These are phyloP conservation scores for Myrmecobius fasciatus DNA, from an alignment of 2,113 vertebrate genomes.

Conservation along the genomic window DNA sequence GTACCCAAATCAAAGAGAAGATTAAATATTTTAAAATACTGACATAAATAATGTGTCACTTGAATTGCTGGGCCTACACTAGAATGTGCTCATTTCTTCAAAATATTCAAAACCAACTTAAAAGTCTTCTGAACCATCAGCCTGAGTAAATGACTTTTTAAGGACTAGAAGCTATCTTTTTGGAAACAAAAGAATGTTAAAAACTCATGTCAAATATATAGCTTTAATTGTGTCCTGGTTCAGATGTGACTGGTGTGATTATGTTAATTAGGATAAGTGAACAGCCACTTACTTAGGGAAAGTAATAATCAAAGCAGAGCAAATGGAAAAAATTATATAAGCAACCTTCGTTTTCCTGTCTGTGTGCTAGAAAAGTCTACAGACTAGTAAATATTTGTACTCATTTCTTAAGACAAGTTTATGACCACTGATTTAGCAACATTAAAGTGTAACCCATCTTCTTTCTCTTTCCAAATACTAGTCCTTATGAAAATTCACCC, in stretches of 20 bases:
- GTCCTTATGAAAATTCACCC: neutral
- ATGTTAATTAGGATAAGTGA: neutral
- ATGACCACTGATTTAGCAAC: neutral
- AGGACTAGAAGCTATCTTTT: neutral
- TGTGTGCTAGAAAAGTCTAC: neutral
- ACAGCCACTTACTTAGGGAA: neutral
- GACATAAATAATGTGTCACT: constrained; percentile 2
- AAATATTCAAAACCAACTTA: neutral
- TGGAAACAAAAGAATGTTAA: neutral
- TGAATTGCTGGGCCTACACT: constrained; percentile 10
- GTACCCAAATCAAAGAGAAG: constrained; percentile 9
- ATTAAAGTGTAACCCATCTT: neutral
- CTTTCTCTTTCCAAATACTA: neutral
- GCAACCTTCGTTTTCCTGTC: neutral
- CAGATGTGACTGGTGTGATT: neutral
- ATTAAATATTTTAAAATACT: neutral
- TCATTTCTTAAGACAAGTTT: neutral
- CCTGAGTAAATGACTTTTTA: neutral
- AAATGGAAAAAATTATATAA: neutral
- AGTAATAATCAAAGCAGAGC: neutral
- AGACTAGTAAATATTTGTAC: neutral
- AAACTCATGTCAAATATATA: neutral
- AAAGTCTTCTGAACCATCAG: neutral
- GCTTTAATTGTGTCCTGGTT: neutral
- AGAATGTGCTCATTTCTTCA: neutral